Evolutionary conservation across 1,140 invertebrate species (phyloP).

Genomic region (Ditylenchus dipsaci): DNA sequence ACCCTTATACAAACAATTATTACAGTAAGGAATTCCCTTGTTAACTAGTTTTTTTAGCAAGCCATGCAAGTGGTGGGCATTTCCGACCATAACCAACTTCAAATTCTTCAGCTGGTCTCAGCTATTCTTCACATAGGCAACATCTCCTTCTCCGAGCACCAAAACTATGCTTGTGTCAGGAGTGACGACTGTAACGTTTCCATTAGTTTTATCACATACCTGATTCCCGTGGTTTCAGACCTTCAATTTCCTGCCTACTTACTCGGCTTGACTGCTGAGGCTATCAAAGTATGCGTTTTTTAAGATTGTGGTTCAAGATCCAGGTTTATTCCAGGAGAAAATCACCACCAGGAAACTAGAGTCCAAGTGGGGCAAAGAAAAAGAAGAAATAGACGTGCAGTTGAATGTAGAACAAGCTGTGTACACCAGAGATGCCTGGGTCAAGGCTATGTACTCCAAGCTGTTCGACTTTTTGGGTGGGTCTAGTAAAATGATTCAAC

Average conservation of each 20-base stretch:
- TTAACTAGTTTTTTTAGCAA: conserved; percentile 60
- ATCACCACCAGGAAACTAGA: conserved; percentile 67
- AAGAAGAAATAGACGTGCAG: conserved; percentile 69
- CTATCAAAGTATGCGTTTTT: conserved; percentile 60
- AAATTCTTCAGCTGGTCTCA: conserved; percentile 67
- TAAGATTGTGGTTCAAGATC: conserved; percentile 2
- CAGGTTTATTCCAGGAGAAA: conserved; percentile 22
- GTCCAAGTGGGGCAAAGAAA: conserved; percentile 71
- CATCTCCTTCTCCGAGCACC: conserved; percentile 66
- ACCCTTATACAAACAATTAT: too few relatives aligned
- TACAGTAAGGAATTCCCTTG: too few relatives aligned
- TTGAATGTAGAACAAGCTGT: conserved; percentile 66
- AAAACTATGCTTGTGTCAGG: conserved; percentile 67
- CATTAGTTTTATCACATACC: conserved; percentile 3
- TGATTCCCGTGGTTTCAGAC: conserved; percentile 61
- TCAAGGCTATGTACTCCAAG: conserved; percentile 68
- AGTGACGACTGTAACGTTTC: conserved; percentile 65
- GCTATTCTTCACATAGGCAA: conserved; percentile 72
- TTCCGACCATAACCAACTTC: conserved; percentile 62
- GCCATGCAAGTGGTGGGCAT: conserved; percentile 71
- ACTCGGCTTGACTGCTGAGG: conserved; percentile 65
- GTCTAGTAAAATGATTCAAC: not conserved
- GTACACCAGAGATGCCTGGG: conserved; percentile 54
- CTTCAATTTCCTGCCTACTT: conserved; percentile 68
- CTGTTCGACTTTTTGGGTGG: conserved; percentile 71